Base-by-base conservation (phyloP, 92 coral and sea anemone species). In the Siderastrea siderea region DNA sequence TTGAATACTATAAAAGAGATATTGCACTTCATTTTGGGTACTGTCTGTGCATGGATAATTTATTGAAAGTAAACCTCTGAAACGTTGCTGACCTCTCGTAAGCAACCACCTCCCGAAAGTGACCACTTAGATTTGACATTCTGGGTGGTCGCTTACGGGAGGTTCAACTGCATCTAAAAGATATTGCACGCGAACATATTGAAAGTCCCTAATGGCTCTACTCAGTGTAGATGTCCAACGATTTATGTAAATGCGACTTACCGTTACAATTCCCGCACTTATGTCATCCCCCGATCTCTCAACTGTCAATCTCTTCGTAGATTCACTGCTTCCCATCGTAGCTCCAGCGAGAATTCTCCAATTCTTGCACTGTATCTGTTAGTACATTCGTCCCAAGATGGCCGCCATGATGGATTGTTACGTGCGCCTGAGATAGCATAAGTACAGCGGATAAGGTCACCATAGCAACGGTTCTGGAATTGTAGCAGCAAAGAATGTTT, bases 321-420 rank as follows among this genome's bases (percentile, higher is more conserved):
- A 95, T 94, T 91, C 98, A 81, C 95, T 82, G 71, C 96, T 95
- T 11, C 98, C 98, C 98, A 95, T 95, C 38, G 57, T 68, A 3
- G 74, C 51, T 63, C 59, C 44, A 4, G 17, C 12, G 6, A 49
- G 48, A 12, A 14, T 51, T 68, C 19, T 46, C 76, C 26, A 85
- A 51, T 13, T 7, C 16, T 16, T 75, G 49, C 44, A 9, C 16
- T 4, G 19, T 26, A 43, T 77, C 17, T 12, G 47, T 38, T 46
- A 59, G 51, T 16, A 45, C 9, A 38, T 13, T 73, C 80, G 59
- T 2, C 52, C 51, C 58, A 59, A 81, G 64, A 63, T 51, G 89
- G 88, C 90, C 77, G 97, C 97, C 97, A 94, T 94, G 52, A 85
- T 94, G 93, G 84, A 83, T 92, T 78, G 19, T 2, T 63, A 4